Evolutionary conservation across 2,888 invertebrate genomes (phyloP), one percentile per base, ranked within the genome.

Genomic region (Schizotus pectinicornis): DNA sequence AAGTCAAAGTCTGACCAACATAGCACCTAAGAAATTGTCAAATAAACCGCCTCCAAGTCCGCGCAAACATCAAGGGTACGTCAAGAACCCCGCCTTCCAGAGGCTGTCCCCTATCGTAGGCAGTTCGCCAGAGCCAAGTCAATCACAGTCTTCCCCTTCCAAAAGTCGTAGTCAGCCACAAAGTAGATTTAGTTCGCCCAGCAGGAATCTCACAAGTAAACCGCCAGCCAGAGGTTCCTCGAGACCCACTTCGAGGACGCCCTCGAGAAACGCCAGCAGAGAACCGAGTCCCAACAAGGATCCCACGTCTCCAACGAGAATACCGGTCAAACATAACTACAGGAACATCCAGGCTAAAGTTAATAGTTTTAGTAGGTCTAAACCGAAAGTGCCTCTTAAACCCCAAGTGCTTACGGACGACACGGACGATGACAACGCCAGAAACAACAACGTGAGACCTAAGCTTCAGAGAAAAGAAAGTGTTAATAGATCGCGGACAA

Each of bases 311-410:
- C 76, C 77, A 37, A 70, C 74, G 6, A 73, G 72, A 61, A 71
- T 72, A 11, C 74, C 77, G 9, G 51, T 67, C 6, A 59, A 55
- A 22, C 72, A 70, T 38, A 70, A 63, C 45, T 80, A 78, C 59
- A 74, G 70, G 61, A 75, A 79, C 60, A 74, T 80, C 31, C 75
- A 75, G 62, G 72, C 80, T 33, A 80, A 79, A 74, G 76, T 80
- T 39, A 78, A 80, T 65, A 78, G 74, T 69, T 76, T 70, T 62
- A 74, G 71, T 67, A 50, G 30, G n/a, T 64, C 69, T 51, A 77
- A 77, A 73, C 73, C 75, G 46, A 79, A 79, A 76, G 77, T 79
- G 77, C 79, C 77, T 76, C 75, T 74, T 52, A 78, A 77, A 71
- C 74, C 76, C 31, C 68, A 68, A 67, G 69, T 71, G 60, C 67